Evolutionary conservation across 2,888 invertebrate species (phyloP).

Genomic region (Ichneumoninae sp.): DNA sequence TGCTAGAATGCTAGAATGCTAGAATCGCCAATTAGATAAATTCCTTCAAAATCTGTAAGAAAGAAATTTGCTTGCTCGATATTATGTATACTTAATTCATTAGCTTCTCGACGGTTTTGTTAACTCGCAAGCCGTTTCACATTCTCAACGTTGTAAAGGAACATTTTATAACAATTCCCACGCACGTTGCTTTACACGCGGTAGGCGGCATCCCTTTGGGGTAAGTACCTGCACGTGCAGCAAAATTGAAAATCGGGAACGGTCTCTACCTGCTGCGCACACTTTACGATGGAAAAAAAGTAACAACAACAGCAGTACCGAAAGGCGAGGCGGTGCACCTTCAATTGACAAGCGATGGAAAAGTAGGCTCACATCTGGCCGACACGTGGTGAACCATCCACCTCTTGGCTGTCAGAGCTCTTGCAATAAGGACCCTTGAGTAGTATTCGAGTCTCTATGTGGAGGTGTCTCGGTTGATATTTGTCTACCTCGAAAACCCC

Average conservation of each 20-base stretch:
- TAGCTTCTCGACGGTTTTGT: background rate
- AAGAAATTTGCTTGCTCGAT: background rate
- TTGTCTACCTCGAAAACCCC: slow-evolving; percentile 51
- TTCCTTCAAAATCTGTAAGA: background rate
- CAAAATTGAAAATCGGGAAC: slow-evolving; percentile 60
- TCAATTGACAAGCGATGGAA: slow-evolving; percentile 40
- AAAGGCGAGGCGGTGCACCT: slow-evolving; percentile 1
- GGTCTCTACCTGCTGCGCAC: slow-evolving; percentile 59
- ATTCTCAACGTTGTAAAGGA: background rate
- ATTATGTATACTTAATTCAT: background rate
- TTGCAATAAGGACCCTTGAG: slow-evolving; percentile 17
- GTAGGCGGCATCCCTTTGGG: slow-evolving; percentile 10
- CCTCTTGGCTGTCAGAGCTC: slow-evolving; percentile 68
- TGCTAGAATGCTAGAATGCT: too few species aligned
- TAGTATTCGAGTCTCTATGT: slow-evolving; percentile 9
- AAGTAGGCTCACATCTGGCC: slow-evolving; percentile 72
- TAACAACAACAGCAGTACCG: slow-evolving; percentile 24
- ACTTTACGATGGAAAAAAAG: slow-evolving; percentile 63
- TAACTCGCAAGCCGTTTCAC: background rate
- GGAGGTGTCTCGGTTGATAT: slow-evolving; percentile 51
- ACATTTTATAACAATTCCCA: background rate
- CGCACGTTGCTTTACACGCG: background rate
- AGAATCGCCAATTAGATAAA: background rate
- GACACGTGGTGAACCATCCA: slow-evolving; percentile 72
- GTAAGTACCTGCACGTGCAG: slow-evolving; percentile 54